Evolutionary conservation across 2,888 invertebrate species (phyloP).

Genomic region (Gerris lacustris): DNA sequence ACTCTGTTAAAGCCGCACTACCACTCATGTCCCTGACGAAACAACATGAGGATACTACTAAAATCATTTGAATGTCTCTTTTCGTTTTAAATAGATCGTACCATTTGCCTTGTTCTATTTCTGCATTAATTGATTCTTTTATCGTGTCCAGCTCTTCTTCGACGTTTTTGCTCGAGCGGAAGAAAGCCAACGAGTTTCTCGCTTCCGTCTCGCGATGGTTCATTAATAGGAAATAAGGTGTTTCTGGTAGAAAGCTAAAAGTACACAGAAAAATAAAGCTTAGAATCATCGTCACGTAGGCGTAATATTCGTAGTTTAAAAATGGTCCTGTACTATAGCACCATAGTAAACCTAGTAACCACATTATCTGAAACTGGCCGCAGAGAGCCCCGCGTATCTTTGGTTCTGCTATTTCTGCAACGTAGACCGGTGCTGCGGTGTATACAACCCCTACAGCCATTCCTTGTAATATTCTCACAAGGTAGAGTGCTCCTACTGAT

Average conservation of each 20-base stretch:
- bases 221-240: conserved; percentile 48
- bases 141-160: conserved; percentile 22
- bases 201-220: conserved; percentile 37
- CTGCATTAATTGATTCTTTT: conserved; percentile 17
- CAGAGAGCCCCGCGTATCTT: conserved; percentile 25
- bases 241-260: conserved; percentile 48
- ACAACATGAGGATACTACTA: conserved; percentile 25
- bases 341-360: conserved; percentile 24
- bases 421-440: conserved; percentile 28
- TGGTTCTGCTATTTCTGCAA: conserved; percentile 28
- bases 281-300: conserved; percentile 12
- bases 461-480: conserved; percentile 27
- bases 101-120: conserved; percentile 9
- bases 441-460: conserved; percentile 26
- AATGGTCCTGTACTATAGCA: conserved; percentile 24
- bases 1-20: conserved; percentile 21
- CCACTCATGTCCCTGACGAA: conserved; percentile 25
- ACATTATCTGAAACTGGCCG: conserved; percentile 26
- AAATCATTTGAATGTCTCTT: conserved; percentile 22
- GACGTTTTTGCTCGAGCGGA: conserved; percentile 17
- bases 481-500: conserved; percentile 21
- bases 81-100: conserved; percentile 21
- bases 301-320: conserved; percentile 34
- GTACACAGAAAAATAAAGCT: conserved; percentile 33
- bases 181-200: conserved; percentile 14